Evolutionary conservation across 2,888 invertebrate genomes (phyloP).

Genomic region (Drosophila paramelanica): DNA sequence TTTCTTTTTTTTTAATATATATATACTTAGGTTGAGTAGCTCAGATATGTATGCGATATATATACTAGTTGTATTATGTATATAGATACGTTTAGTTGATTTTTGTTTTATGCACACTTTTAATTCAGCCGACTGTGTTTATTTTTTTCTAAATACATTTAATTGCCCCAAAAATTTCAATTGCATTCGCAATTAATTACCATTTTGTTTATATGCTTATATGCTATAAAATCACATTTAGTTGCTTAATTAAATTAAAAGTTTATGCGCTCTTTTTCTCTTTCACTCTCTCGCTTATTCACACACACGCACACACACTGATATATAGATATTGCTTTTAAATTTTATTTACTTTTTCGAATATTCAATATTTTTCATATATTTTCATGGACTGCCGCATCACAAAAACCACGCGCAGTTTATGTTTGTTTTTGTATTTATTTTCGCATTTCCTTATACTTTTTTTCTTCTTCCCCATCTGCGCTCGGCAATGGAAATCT

Average conservation of each 20-base stretch:
- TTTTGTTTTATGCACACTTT: constrained; percentile 72
- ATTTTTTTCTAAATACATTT: constrained; percentile 41
- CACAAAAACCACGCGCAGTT: constrained; percentile 31
- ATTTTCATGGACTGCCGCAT: constrained; percentile 64
- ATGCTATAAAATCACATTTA: constrained; percentile 84
- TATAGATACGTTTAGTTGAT: constrained; percentile 34
- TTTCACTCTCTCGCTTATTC: constrained; percentile 9
- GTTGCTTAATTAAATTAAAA: constrained; percentile 81
- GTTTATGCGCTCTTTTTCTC: constrained; percentile 39
- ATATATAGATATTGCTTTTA: constrained; percentile 77
- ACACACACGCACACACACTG: constrained; percentile 31
- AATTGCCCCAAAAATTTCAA: constrained; percentile 17
- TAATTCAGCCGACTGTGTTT: constrained; percentile 72
- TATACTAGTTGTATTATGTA: constrained; percentile 9
- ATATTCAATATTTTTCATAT: constrained; percentile 31
- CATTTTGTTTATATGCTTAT: constrained; percentile 68
- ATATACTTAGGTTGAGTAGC: constrained; percentile 21
- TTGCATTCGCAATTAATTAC: constrained; percentile 51
- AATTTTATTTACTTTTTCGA: constrained; percentile 18
- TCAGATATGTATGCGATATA: constrained; percentile 29
- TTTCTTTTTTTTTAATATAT: neutral
- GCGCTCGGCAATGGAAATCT: constrained; percentile 19
- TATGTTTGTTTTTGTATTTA: constrained; percentile 2
- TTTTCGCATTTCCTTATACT: constrained; percentile 5
- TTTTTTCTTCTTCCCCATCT: constrained; percentile 3